Percentiles rank a stretch among this genome's conserved stretches.
These are phyloP conservation scores for Itoplectis maculator DNA, from an alignment of 2,888 invertebrate species.

Conservation along the genomic window DNA sequence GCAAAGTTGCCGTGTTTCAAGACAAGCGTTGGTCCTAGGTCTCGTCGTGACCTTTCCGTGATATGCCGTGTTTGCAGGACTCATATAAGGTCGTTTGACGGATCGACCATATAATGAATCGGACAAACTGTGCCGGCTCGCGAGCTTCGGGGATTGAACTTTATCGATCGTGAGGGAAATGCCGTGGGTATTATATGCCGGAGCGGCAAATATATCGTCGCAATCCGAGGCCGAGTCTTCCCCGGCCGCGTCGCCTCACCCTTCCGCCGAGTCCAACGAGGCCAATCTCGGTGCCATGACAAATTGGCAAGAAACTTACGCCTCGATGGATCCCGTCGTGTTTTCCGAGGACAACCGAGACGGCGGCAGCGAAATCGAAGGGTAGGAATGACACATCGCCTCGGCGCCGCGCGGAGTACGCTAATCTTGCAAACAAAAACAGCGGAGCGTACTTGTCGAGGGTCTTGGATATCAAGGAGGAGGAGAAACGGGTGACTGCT, in stretches of 20 bases:
- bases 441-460: slow-evolving; percentile 46
- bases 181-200: slow-evolving; percentile 7
- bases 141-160: slow-evolving; percentile 10
- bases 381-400: slow-evolving; percentile 68
- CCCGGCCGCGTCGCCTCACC: not conserved
- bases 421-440: slow-evolving; percentile 70
- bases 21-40: not conserved
- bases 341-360: slow-evolving; percentile 55
- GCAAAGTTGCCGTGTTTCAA: slow-evolving; percentile 37
- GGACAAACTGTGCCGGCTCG: not conserved
- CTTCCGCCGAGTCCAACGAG: slow-evolving; percentile 35
- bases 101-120: not conserved
- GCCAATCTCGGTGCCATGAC: slow-evolving; percentile 64
- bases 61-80: not conserved
- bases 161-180: slow-evolving; percentile 15
- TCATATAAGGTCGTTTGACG: not conserved
- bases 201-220: slow-evolving; percentile 52
- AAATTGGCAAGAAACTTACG: slow-evolving; percentile 75
- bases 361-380: slow-evolving; percentile 35
- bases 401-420: slow-evolving; percentile 41
- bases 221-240: slow-evolving; percentile 22
- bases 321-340: slow-evolving; percentile 71
- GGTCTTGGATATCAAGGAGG: slow-evolving; percentile 35
- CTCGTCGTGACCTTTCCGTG: slow-evolving; percentile 9
- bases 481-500: too few species aligned